Evolutionary conservation across 2,888 invertebrate species (phyloP).

Genomic region (Pilophorus perplexus): DNA sequence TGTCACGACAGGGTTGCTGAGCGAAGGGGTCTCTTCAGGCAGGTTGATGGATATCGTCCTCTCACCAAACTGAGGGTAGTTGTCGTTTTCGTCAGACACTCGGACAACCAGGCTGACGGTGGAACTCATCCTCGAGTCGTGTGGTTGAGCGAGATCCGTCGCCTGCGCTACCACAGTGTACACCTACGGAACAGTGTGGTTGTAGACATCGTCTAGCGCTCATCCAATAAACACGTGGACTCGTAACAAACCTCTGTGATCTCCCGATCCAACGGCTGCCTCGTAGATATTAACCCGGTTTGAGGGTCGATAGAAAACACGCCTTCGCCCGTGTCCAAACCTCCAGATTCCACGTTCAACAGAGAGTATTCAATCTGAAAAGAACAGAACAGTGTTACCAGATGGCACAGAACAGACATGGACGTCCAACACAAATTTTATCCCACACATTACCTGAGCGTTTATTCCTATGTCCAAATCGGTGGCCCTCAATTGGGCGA

Average conservation of each 20-base stretch:
- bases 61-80: conserved; percentile 89
- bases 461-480: conserved; percentile 90
- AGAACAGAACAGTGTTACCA: no score
- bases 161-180: conserved; percentile 84
- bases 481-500: conserved; percentile 84
- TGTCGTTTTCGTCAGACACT: conserved; percentile 86
- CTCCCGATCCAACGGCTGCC: conserved; percentile 82
- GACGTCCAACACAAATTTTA: no score
- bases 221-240: no score
- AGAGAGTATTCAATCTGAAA: conserved; percentile 71
- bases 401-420: no score
- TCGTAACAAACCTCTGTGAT: conserved; percentile 68
- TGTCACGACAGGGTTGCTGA: conserved; percentile 78
- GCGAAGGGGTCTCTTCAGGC: conserved; percentile 84
- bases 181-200: conserved; percentile 53
- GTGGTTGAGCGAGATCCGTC: conserved; percentile 77
- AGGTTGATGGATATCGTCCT: conserved; percentile 82
- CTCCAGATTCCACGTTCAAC: conserved; percentile 66
- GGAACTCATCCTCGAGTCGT: conserved; percentile 73
- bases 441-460: conserved; percentile 69
- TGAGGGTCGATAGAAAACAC: conserved; percentile 83
- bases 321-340: conserved; percentile 56
- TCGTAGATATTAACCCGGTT: conserved; percentile 81
- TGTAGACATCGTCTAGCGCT: no score
- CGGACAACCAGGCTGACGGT: conserved; percentile 80